Conservation (phyloP, 1,140 invertebrate genomes). For the Aphaenogaster ashmeadi region DNA sequence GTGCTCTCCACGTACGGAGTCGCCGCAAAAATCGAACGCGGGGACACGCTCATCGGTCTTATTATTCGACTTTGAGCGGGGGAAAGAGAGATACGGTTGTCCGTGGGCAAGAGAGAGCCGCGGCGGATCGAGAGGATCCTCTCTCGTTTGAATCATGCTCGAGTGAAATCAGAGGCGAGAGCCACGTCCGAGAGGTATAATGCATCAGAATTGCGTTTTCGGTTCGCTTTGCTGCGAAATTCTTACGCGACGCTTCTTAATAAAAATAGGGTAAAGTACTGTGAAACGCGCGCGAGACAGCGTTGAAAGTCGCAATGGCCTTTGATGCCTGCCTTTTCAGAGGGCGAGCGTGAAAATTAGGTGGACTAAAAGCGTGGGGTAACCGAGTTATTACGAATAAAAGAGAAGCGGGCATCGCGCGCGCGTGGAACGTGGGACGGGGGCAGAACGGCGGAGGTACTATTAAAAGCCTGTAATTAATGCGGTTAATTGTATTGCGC, state of each 20-base stretch:
- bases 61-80: neutral
- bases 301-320: constrained; percentile 52
- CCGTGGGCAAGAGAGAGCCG: neutral
- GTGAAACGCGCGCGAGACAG: constrained; percentile 50
- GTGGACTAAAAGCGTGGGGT: constrained; percentile 77
- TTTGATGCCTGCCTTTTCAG: constrained; percentile 76
- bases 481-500: constrained; percentile 81
- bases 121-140: neutral
- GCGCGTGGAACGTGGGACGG: constrained; percentile 69
- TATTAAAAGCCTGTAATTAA: constrained; percentile 84
- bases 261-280: constrained; percentile 52
- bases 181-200: neutral
- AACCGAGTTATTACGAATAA: constrained; percentile 83
- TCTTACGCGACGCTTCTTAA: constrained; percentile 34
- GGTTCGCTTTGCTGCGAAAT: neutral
- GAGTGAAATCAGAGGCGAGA: neutral
- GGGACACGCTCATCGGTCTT: constrained; percentile 19
- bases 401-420: constrained; percentile 71
- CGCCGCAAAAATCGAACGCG: neutral
- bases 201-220: constrained; percentile 9
- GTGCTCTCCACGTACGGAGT: neutral
- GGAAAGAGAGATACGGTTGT: neutral
- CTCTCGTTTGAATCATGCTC: neutral
- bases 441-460: constrained; percentile 59
- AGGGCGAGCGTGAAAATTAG: constrained; percentile 76